Evolutionary conservation across 2,113 vertebrate genomes (phyloP), one percentile per base, ranked within the genome.

Genomic region (Climacteris rufus): DNA sequence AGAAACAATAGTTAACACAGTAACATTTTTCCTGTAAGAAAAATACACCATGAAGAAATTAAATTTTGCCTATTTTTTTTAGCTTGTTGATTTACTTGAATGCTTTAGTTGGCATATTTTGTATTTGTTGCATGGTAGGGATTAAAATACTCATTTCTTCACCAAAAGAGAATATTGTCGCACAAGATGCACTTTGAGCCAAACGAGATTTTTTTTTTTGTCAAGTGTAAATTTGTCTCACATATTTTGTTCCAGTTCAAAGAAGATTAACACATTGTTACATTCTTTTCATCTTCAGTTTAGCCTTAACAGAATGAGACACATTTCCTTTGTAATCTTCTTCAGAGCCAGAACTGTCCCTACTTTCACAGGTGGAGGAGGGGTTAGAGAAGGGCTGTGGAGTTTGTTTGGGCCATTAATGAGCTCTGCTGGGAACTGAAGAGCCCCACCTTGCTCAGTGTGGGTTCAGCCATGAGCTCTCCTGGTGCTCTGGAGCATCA

Each of bases 41-140:
- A 95, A 97, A 96, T 94, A 96, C 90, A 90, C 75, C 74, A 95
- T 83, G 85, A 97, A 96, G 72, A 87, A 92, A 85, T 94, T 93
- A 75, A 35, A 57, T 50, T 96, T 90, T 68, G 80, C 56, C 60
- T 82, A 13, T 69, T 87, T 91, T 81, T 94, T 95, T 96, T 61
- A 94, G 95, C 69, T 90, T 84, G 83, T 80, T 96, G 83, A 83
- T 96, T 96, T 90, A 89, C 59, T 85, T 80, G 91, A 90, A 71
- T 2, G 39, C 91, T 93, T 95, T 81, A 65, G 33, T 84, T 83
- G 64, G 80, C 83, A 11, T 90, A 83, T 80, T 76, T 75, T 80
- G 12, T 87, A 40, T 50, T 92, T 27, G 7, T 70, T 91, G 87
- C 76, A 52, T 94, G 96, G 93, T 81, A 89, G 82, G 93, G 94